Evolutionary conservation across 2,888 invertebrate genomes (phyloP), one percentile per base, ranked within the genome.

Genomic region (Leptopilina syphax): DNA sequence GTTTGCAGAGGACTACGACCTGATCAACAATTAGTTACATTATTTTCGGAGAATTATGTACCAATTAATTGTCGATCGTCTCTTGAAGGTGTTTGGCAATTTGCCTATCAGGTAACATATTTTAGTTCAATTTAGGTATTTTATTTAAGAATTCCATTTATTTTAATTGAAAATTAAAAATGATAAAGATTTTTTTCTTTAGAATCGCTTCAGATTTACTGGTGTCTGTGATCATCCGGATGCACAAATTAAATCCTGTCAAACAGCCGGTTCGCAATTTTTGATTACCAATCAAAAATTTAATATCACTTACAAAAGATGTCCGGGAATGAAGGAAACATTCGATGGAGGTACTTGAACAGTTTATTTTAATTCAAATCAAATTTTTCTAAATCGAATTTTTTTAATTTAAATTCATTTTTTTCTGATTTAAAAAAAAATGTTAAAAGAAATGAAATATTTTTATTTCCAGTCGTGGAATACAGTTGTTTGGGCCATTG

Each of bases 231-330:
- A 96, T 87, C 94, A 97, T 90, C 96, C 96, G 0, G 97, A 97
- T 92, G 98, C 97, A 4, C 96, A 96, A 88, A 97, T 99, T 84
- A 95, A 95, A 87, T 98, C 98, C 0, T 99, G 99, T 90, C 99
- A 99, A 93, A 97, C 97, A 27, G 97, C 98, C 3, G 99, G 99
- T 80, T 98, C 98, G 12, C 97, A 98, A 91, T 99, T 98, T 92
- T 94, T 98, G 83, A 98, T 98, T 85, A 97, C 98, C 77, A 99
- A 99, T 93, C 98, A 98, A 91, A 98, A 98, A 92, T 98, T 99
- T 89, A 97, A 97, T 87, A 98, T 99, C 84, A 97, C 97, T 0
- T 99, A 98, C 91, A 96, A 96, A 85, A 95, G 96, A 87, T 99
- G 99, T 90, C 94, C 95, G 79, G 97, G 97, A 82, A 97, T 98